Conservation (phyloP, 2,113 vertebrate genomes). For the Stictonetta naevosa region DNA sequence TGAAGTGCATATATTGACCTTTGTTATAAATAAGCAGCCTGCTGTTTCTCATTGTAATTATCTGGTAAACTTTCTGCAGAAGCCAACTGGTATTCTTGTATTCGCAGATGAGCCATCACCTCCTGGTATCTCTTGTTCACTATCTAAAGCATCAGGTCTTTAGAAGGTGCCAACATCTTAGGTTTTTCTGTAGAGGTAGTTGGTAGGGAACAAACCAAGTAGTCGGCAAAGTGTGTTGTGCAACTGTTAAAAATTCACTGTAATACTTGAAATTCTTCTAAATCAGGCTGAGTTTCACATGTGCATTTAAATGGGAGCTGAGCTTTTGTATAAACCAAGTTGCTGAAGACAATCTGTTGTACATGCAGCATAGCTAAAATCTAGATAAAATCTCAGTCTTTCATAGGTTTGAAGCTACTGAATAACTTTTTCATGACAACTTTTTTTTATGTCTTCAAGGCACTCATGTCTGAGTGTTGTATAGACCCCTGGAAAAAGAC, state of each 20-base stretch:
- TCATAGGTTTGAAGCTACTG: background rate
- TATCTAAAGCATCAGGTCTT: background rate
- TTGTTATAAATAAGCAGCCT: background rate
- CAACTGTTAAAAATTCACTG: background rate
- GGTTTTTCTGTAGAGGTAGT: background rate
- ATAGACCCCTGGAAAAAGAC: background rate
- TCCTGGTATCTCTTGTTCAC: background rate
- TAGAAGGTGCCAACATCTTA: background rate
- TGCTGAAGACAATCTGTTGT: background rate
- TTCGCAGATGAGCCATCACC: background rate
- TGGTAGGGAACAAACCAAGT: background rate
- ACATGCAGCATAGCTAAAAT: background rate
- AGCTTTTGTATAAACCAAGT: background rate
- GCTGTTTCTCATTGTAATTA: background rate
- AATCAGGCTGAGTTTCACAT: background rate
- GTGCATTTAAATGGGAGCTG: no score
- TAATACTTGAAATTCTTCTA: background rate
- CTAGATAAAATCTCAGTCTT: background rate
- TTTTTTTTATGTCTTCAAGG: background rate
- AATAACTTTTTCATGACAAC: background rate
- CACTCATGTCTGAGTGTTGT: background rate
- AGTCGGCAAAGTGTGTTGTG: background rate
- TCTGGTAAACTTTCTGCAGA: background rate
- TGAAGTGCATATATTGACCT: background rate
- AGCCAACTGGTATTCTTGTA: background rate